These are phyloP conservation scores for Leptinotarsa undecemlineata DNA, from an alignment of 1,140 invertebrate genomes.

Conservation along the genomic window DNA sequence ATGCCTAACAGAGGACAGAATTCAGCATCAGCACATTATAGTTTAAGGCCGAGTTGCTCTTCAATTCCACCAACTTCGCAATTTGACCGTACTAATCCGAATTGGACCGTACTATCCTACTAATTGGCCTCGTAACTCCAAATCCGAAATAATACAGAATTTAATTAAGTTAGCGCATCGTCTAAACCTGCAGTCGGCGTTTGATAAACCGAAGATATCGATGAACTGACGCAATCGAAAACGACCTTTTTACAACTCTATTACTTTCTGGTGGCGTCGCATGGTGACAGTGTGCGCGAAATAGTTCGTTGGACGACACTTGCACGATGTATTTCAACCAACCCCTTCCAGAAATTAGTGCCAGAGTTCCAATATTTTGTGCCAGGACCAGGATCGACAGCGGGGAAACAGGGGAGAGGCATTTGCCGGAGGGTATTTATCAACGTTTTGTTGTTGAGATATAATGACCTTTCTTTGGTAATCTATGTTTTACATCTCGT, in stretches of 20 bases:
- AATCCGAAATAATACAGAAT: background rate
- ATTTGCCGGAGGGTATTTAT: no score
- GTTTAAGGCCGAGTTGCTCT: no score
- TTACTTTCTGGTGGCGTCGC: background rate
- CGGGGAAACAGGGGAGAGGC: no score
- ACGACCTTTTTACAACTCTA: background rate
- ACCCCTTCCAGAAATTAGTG: background rate
- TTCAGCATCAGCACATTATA: no score
- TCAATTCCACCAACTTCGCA: no score
- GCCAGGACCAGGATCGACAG: no score
- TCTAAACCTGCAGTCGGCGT: background rate
- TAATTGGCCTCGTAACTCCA: background rate
- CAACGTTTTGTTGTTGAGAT: no score
- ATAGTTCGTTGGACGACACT: background rate
- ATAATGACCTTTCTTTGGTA: no score
- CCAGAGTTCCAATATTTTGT: no score
- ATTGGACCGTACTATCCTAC: background rate
- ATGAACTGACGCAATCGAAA: background rate
- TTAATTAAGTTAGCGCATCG: background rate
- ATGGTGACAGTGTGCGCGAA: background rate
- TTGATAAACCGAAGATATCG: conserved; percentile 5
- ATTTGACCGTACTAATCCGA: background rate
- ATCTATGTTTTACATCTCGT: no score
- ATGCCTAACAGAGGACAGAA: no score
- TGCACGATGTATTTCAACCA: background rate